Evolutionary conservation across 2,888 invertebrate species (phyloP).

Genomic region (Drosophila neonasuta): DNA sequence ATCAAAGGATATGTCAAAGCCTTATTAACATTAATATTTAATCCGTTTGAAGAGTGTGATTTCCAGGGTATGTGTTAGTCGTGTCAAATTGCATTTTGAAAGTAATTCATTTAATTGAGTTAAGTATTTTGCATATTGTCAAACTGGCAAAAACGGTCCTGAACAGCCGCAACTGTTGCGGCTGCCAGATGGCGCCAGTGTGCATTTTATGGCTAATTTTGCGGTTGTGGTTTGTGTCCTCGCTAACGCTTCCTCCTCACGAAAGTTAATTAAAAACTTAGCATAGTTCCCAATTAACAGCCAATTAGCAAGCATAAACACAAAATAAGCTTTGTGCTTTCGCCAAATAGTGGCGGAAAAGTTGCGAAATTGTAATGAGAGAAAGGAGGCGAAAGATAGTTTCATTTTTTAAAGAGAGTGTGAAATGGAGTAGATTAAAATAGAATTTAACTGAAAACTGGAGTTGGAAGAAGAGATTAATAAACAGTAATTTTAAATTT

Average conservation of each 20-base stretch:
- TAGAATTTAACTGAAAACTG: no score
- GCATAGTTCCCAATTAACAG: slow-evolving; percentile 51
- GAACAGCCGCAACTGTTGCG: neutral
- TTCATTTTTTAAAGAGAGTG: no score
- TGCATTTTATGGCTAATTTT: slow-evolving; percentile 76
- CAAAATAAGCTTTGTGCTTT: slow-evolving; percentile 34
- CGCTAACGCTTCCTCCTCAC: slow-evolving; percentile 37
- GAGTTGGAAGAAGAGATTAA: no score
- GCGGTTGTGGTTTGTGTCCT: slow-evolving; percentile 70
- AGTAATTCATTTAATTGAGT: neutral
- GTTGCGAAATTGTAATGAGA: neutral
- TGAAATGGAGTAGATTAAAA: no score
- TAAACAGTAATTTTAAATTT: no score
- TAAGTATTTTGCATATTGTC: neutral
- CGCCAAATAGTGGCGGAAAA: neutral
- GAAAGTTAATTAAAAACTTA: slow-evolving; percentile 50
- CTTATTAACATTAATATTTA: neutral
- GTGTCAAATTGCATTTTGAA: neutral
- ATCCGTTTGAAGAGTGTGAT: neutral
- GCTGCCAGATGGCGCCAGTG: slow-evolving; percentile 61
- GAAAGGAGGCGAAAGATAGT: neutral
- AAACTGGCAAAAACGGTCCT: neutral
- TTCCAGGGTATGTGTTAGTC: neutral
- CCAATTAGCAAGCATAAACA: slow-evolving; percentile 38
- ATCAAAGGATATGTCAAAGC: neutral